Evolutionary conservation across 2,113 vertebrate species (phyloP).

Genomic region (Perccottus glenii): DNA sequence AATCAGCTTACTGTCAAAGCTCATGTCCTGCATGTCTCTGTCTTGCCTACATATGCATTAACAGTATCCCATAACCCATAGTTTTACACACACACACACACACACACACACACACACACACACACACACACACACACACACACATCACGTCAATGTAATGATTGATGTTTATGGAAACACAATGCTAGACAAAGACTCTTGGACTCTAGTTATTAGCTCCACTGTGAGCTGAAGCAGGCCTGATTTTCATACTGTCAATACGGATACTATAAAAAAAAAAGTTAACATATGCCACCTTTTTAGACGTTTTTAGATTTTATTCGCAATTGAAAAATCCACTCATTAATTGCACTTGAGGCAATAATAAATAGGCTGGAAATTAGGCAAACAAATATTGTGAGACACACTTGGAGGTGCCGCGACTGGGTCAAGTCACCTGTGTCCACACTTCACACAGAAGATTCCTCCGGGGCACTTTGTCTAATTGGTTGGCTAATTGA

Average conservation of each 20-base stretch:
- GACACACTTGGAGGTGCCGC: constrained; percentile 15
- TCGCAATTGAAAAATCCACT: constrained; percentile 25
- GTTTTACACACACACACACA: background rate
- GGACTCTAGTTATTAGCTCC: too few relatives aligned
- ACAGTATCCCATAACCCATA: constrained; percentile 37
- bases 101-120: background rate
- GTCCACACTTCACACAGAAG: constrained; percentile 16
- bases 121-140: background rate
- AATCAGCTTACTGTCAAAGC: constrained; percentile 58
- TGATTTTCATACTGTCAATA: too few relatives aligned
- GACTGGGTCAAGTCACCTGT: constrained; percentile 39
- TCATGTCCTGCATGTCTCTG: constrained; percentile 29
- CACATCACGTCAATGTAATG: too few relatives aligned
- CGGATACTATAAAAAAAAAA: too few relatives aligned
- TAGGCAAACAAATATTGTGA: constrained; percentile 43
- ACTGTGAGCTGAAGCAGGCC: too few relatives aligned
- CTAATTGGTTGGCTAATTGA: constrained; percentile 72
- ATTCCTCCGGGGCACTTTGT: constrained; percentile 51
- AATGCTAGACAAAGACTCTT: background rate
- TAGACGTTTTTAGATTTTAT: too few relatives aligned
- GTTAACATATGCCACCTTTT: background rate
- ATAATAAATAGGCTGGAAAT: constrained; percentile 30
- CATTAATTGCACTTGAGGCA: constrained; percentile 41
- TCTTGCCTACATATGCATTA: constrained; percentile 19
- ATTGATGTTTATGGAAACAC: background rate